Evolutionary conservation across 53 echinoderm and acorn worm genomes (phyloP), one percentile per base, ranked within the genome.

Genomic region (Luidia sarsii): DNA sequence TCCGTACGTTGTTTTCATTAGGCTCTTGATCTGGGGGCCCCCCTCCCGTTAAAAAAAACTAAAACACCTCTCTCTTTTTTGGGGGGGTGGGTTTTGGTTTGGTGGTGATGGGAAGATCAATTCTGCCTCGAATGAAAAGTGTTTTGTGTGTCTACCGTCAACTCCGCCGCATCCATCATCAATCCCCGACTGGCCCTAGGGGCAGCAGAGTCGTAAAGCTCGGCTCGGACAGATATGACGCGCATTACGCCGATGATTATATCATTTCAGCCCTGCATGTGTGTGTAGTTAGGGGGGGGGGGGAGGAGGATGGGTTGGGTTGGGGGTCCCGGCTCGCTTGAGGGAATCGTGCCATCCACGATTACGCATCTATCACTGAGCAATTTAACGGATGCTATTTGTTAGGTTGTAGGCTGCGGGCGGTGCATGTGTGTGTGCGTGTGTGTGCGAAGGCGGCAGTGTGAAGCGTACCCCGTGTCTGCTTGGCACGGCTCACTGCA

Each of bases 331-430:
- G n/a, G n/a, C 16, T 13, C n/a, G 55, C 72, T 54, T 72, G 2
- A 22, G 72, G 72, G 72, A 72, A 72, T 72, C 57, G n/a, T 21
- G 19, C 33, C 72, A 15, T 72, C 72, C 72, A 55, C 55, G 41
- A 72, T 72, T 72, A 72, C 56, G 56, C 55, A 72, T 72, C 72
- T 56, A 72, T 72, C 72, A 72, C 72, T 72, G 33, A 72, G 39
- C 72, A 53, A 72, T 72, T 72, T 72, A 50, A 55, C 72, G 39
- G 72, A 72, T 55, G 72, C 55, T 55, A 72, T 56, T 39, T 55
- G 72, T 56, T 50, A 19, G 55, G 34, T 6, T 35, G 22, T 8
- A 30, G 30, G 54, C 55, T 57, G 34, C 55, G 55, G 72, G 72
- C 55, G n/a, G 31, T 51, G 22, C 51, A 29, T 52, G 35, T 68